Evolutionary conservation across 2,113 vertebrate genomes (phyloP).

Genomic region (Peucedramus taeniatus): DNA sequence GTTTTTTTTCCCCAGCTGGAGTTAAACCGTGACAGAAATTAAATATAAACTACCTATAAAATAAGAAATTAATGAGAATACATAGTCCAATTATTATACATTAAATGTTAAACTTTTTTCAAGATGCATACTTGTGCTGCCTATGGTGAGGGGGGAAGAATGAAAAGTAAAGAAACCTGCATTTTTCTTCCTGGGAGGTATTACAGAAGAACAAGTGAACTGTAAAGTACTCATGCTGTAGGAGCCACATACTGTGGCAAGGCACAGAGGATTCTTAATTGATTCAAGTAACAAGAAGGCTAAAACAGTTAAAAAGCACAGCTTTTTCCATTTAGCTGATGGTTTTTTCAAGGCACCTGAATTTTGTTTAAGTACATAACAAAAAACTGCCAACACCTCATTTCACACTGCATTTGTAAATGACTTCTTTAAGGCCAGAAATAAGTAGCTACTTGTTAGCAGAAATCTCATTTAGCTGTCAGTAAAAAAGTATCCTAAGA

Average conservation of each 20-base stretch:
- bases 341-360: not conserved
- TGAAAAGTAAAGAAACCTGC: not conserved
- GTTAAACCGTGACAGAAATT: not conserved
- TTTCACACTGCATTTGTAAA: conserved; percentile 42
- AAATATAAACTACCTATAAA: not conserved
- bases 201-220: conserved; percentile 13
- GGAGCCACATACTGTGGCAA: conserved; percentile 37
- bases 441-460: not conserved
- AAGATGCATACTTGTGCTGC: not conserved
- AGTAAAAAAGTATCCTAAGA: conserved; percentile 3
- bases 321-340: not conserved
- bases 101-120: not conserved
- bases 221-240: not conserved
- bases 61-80: not conserved
- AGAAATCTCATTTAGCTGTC: conserved; percentile 34
- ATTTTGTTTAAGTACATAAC: conserved; percentile 13
- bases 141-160: not conserved
- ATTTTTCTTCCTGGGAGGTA: not conserved
- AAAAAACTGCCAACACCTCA: not conserved
- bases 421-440: not conserved
- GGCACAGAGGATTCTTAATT: conserved; percentile 36
- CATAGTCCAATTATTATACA: not conserved
- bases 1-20: not conserved
- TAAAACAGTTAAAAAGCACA: conserved; percentile 16
- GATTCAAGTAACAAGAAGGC: not conserved